These are phyloP conservation scores for Conopomorpha cramerella DNA, from an alignment of 1,140 invertebrate species.

Conservation along the genomic window DNA sequence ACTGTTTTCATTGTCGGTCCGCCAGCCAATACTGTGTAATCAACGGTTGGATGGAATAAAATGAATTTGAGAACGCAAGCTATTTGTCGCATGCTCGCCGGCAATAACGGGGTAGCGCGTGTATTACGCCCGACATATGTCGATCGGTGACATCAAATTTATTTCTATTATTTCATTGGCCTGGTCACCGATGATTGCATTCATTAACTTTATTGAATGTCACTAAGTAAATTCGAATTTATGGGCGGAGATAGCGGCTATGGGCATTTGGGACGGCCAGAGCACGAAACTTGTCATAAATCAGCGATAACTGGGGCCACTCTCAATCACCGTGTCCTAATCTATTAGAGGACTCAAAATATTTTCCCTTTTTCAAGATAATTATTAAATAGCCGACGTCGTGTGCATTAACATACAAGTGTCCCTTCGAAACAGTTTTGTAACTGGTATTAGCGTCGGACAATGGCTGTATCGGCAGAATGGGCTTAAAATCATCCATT, in stretches of 20 bases:
- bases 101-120: conserved; percentile 53
- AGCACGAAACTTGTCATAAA: too few species aligned
- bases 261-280: too few species aligned
- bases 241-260: conserved; percentile 43
- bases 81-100: conserved; percentile 59
- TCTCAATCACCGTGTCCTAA: too few species aligned
- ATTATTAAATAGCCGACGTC: too few species aligned
- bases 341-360: too few species aligned
- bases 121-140: conserved; percentile 54
- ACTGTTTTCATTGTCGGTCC: conserved; percentile 44
- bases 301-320: too few species aligned
- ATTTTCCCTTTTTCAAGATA: too few species aligned
- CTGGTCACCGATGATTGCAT: conserved; percentile 45
- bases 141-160: conserved; percentile 57
- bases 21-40: conserved; percentile 55
- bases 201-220: conserved; percentile 58
- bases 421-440: too few species aligned
- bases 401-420: too few species aligned
- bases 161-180: conserved; percentile 61
- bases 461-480: conserved; percentile 43
- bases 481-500: conserved; percentile 58
- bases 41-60: conserved; percentile 46
- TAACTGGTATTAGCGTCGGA: too few species aligned
- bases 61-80: conserved; percentile 34
- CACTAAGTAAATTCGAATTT: conserved; percentile 53